These are phyloP conservation scores for Paratilapia polleni DNA, from an alignment of 2,113 vertebrate species.

Conservation along the genomic window DNA sequence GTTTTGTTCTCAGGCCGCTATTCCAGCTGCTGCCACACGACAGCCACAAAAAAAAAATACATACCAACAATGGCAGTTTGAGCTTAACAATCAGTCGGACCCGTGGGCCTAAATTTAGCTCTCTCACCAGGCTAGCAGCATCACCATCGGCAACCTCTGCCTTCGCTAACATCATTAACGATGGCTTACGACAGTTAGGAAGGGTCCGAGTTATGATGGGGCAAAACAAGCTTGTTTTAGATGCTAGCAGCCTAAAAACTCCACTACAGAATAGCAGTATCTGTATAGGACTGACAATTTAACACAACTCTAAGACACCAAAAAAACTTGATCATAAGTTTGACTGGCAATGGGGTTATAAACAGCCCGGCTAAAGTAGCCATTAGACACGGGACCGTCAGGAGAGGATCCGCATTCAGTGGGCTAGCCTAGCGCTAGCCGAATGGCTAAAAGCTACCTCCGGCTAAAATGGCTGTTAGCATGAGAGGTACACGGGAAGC, in stretches of 20 bases:
- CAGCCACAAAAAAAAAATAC: conserved; percentile 40
- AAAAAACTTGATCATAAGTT: conserved; percentile 56
- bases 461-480: conserved; percentile 74
- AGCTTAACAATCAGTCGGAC: conserved; percentile 57
- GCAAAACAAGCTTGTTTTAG: conserved; percentile 50
- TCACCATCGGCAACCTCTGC: conserved; percentile 40
- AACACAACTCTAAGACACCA: neutral
- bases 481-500: conserved; percentile 60
- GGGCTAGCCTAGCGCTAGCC: conserved; percentile 49
- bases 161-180: conserved; percentile 18
- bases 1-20: conserved; percentile 52
- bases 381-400: conserved; percentile 59
- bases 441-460: conserved; percentile 67
- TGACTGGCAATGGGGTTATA: neutral
- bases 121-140: conserved; percentile 24
- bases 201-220: conserved; percentile 56
- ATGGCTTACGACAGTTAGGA: conserved; percentile 19
- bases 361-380: conserved; percentile 31
- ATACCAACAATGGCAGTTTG: conserved; percentile 65
- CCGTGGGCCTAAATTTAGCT: conserved; percentile 65
- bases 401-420: conserved; percentile 42
- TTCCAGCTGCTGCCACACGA: conserved; percentile 65
- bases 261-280: neutral
- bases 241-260: conserved; percentile 23
- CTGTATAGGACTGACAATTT: neutral